A percentile compares a stretch with the other conserved stretches of the same genome.
phyloP scores from a whole-genome alignment of 1,140 invertebrate genomes.

The Bombus pascuorum region DNA sequence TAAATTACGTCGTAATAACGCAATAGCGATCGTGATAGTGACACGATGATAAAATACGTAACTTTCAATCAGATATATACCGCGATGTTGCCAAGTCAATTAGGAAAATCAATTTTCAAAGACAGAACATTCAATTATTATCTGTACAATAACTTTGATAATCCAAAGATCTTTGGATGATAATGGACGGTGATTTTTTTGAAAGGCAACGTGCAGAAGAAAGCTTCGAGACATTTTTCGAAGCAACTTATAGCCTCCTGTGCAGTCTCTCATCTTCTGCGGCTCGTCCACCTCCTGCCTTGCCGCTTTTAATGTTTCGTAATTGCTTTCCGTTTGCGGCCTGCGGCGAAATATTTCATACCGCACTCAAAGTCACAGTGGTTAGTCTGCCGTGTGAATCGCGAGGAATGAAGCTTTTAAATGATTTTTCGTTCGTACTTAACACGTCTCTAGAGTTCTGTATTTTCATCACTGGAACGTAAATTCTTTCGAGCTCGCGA shows the following conservation, averaged over 20 bases:
- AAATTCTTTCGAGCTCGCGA: not conserved
- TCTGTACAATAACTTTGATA: not conserved
- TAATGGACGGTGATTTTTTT: slow-evolving; percentile 35
- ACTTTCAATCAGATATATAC: not conserved
- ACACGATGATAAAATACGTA: no score
- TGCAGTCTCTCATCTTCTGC: slow-evolving; percentile 48
- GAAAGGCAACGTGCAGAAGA: not conserved
- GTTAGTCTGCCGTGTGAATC: slow-evolving; percentile 26
- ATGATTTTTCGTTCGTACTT: slow-evolving; percentile 38
- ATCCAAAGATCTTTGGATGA: not conserved
- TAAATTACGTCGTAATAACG: not conserved
- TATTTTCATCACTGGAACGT: not conserved
- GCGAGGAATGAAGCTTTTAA: slow-evolving; percentile 4
- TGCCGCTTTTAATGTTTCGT: slow-evolving; percentile 66
- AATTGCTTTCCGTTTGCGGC: slow-evolving; percentile 72
- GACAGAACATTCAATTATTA: not conserved
- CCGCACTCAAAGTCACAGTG: slow-evolving; percentile 54
- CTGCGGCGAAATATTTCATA: slow-evolving; percentile 72
- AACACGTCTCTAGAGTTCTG: not conserved
- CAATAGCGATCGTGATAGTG: no score
- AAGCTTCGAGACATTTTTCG: slow-evolving; percentile 46
- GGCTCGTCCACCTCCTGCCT: slow-evolving; percentile 21
- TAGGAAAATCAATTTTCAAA: slow-evolving; percentile 1
- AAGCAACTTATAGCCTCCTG: slow-evolving; percentile 29
- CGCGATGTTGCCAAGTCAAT: not conserved